A percentile compares a stretch with the other conserved stretches of the same genome.
These are phyloP conservation scores for Mastomys natalensis DNA, from an alignment of 2,113 vertebrate species.

Conservation along the genomic window DNA sequence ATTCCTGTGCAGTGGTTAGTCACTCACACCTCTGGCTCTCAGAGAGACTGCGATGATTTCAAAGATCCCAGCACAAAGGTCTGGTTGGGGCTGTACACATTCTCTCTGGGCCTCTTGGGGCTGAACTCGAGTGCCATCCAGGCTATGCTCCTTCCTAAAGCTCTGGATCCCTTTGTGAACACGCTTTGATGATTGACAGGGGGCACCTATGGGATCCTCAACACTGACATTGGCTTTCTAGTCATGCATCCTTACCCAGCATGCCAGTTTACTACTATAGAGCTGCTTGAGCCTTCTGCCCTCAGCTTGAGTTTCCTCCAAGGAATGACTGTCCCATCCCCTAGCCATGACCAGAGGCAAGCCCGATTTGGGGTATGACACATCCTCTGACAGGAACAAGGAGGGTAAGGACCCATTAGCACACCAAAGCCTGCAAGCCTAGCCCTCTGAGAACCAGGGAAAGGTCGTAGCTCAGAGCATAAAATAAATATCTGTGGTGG, in stretches of 20 bases:
- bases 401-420: neutral
- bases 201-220: too few species aligned
- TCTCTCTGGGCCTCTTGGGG: accelerated
- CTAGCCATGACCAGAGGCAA: neutral
- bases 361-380: neutral
- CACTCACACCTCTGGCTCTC: neutral
- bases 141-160: accelerated
- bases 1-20: accelerated
- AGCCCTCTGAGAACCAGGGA: neutral
- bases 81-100: accelerated
- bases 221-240: neutral
- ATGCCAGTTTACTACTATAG: neutral
- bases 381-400: conserved; percentile 18
- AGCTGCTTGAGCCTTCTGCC: neutral
- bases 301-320: neutral
- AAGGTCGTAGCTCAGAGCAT: neutral
- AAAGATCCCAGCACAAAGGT: neutral
- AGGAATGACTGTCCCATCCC: neutral
- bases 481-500: conserved; percentile 42
- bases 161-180: neutral
- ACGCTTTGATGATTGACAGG: neutral
- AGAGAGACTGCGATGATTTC: neutral
- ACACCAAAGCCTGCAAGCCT: neutral
- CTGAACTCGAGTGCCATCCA: neutral
- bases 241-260: accelerated